phyloP scores from a whole-genome alignment of 2,888 invertebrate genomes.

The Scaptomyza cyrtandrae region DNA sequence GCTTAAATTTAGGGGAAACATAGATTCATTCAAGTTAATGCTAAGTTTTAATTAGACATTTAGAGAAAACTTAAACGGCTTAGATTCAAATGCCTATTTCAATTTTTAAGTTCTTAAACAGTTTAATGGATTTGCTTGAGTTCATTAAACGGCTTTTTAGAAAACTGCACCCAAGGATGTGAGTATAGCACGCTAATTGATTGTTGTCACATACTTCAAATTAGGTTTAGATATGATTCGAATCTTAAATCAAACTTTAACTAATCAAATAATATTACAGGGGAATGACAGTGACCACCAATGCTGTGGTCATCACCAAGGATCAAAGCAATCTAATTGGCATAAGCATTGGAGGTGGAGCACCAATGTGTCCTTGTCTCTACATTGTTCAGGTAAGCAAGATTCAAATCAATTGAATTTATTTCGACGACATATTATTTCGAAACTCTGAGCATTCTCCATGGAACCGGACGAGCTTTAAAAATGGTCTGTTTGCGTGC shows the following conservation, averaged over 20 bases:
- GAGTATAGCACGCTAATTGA: slow-evolving; percentile 53
- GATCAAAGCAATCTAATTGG: slow-evolving; percentile 97
- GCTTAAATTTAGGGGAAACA: not conserved
- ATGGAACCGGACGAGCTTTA: slow-evolving; percentile 61
- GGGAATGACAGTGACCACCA: slow-evolving; percentile 99
- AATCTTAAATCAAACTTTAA: not conserved
- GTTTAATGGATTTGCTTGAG: slow-evolving; percentile 45
- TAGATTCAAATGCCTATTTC: slow-evolving; percentile 12
- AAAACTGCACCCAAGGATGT: slow-evolving; percentile 59
- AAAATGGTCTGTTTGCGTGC: slow-evolving; percentile 54
- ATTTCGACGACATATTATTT: not conserved
- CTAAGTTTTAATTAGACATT: not conserved
- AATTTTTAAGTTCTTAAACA: not conserved
- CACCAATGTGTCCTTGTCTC: slow-evolving; percentile 97
- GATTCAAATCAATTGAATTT: not conserved
- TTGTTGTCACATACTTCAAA: not conserved
- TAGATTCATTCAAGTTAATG: not conserved
- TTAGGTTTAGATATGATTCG: slow-evolving; percentile 7
- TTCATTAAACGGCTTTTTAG: slow-evolving; percentile 38
- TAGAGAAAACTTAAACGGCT: slow-evolving; percentile 5
- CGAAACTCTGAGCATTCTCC: slow-evolving; percentile 22
- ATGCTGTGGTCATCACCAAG: slow-evolving; percentile 94
- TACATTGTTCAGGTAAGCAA: slow-evolving; percentile 96
- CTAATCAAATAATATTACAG: slow-evolving; percentile 85
- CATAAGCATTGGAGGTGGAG: slow-evolving; percentile 98